These are phyloP conservation scores for Balaenoptera acutorostrata DNA, from an alignment of 2,113 vertebrate genomes.

Conservation along the genomic window DNA sequence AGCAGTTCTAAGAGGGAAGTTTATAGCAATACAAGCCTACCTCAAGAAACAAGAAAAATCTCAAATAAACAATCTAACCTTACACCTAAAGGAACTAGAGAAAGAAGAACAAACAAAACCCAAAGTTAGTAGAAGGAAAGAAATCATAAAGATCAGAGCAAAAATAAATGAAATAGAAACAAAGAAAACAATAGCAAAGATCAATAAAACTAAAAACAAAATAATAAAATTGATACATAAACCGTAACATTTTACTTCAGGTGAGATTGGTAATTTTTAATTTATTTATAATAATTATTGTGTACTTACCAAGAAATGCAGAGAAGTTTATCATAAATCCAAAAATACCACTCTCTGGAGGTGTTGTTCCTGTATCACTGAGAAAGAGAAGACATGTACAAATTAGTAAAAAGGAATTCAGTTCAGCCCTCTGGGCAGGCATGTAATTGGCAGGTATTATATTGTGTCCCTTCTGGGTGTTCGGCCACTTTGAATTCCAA, in stretches of 20 bases:
- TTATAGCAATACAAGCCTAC: no score
- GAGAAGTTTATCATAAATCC: constrained; percentile 94
- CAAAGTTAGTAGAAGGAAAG: no score
- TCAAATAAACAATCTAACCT: no score
- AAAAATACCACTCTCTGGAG: constrained; percentile 95
- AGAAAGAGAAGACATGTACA: constrained; percentile 49
- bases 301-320: constrained; percentile 89
- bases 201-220: no score
- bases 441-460: not conserved
- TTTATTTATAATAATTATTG: not conserved
- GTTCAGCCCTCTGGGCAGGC: not conserved
- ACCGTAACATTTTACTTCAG: not conserved
- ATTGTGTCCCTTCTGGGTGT: not conserved
- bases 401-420: not conserved
- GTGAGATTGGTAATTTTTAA: not conserved
- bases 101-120: no score
- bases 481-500: not conserved
- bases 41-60: no score
- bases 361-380: constrained; percentile 90
- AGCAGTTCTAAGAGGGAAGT: no score
- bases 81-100: no score
- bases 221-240: not conserved
- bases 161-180: no score
- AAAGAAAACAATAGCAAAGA: no score
- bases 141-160: no score